Percentiles rank a stretch among this genome's conserved stretches.
Evolutionary conservation across 2,113 vertebrate genomes (phyloP).

Genomic region (Ictidomys tridecemlineatus): DNA sequence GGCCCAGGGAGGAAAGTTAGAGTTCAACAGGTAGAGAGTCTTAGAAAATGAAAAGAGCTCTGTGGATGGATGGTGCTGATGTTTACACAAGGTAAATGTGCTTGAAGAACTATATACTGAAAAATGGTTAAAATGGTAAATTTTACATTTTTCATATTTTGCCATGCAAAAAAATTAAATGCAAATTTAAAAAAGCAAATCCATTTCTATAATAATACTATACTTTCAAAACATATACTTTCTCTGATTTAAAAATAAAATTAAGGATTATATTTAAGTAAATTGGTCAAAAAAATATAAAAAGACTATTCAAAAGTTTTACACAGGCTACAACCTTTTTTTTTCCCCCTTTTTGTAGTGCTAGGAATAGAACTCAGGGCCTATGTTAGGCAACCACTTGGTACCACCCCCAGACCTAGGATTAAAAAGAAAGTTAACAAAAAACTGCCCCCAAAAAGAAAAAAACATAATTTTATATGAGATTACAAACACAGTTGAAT

Average conservation of each 20-base stretch:
- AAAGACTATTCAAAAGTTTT: neutral
- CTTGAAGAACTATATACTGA: neutral
- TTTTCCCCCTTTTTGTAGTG: neutral
- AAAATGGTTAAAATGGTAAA: neutral
- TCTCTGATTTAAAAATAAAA: conserved; percentile 27
- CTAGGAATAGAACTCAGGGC: neutral
- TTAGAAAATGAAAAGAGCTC: neutral
- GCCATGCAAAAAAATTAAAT: neutral
- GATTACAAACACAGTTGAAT: neutral
- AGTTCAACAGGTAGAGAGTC: neutral
- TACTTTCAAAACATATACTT: neutral
- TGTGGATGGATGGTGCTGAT: neutral
- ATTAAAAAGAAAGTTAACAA: neutral
- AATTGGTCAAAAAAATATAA: neutral
- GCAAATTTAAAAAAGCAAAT: neutral
- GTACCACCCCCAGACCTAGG: neutral
- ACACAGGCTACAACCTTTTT: neutral
- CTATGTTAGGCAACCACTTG: neutral
- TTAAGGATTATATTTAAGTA: neutral
- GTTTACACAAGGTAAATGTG: neutral
- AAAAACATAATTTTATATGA: neutral
- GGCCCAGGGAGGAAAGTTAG: neutral
- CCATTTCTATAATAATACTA: neutral
- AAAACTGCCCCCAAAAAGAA: neutral
- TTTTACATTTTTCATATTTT: neutral